These are phyloP conservation scores for Sericinus montela DNA, from an alignment of 2,888 invertebrate species.

Conservation along the genomic window DNA sequence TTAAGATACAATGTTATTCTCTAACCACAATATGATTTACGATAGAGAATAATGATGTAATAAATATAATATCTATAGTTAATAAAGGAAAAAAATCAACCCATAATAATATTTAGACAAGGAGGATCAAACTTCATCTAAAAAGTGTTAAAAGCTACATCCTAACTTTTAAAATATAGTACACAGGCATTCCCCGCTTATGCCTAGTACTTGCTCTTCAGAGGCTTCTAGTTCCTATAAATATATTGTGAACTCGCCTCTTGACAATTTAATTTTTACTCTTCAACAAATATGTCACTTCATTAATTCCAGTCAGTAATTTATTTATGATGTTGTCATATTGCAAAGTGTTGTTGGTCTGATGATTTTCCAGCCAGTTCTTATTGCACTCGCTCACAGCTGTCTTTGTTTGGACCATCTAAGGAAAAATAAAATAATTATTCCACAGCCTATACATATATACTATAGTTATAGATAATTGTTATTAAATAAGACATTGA, in stretches of 20 bases:
- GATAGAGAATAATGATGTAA: too few relatives aligned
- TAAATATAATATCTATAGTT: too few relatives aligned
- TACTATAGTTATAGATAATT: too few relatives aligned
- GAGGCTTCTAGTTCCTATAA: not conserved
- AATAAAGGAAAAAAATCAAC: too few relatives aligned
- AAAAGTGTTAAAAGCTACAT: too few relatives aligned
- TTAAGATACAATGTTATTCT: too few relatives aligned
- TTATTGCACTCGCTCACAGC: constrained; percentile 44
- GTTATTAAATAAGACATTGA: too few relatives aligned
- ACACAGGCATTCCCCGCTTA: not conserved
- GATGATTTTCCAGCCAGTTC: constrained; percentile 35
- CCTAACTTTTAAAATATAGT: too few relatives aligned
- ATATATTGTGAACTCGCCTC: not conserved
- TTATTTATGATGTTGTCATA: constrained; percentile 57
- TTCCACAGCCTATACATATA: too few relatives aligned
- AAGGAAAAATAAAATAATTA: constrained; percentile 19
- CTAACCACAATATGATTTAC: too few relatives aligned
- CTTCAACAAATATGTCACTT: constrained; percentile 56
- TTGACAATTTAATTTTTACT: constrained; percentile 43
- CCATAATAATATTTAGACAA: too few relatives aligned
- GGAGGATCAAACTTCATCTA: too few relatives aligned
- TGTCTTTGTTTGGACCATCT: constrained; percentile 62
- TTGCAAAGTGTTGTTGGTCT: constrained; percentile 35
- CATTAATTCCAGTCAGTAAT: constrained; percentile 56
- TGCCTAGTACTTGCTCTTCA: not conserved